Conservation (phyloP, 2,888 invertebrate genomes). For the Prenolepis imparis region DNA sequence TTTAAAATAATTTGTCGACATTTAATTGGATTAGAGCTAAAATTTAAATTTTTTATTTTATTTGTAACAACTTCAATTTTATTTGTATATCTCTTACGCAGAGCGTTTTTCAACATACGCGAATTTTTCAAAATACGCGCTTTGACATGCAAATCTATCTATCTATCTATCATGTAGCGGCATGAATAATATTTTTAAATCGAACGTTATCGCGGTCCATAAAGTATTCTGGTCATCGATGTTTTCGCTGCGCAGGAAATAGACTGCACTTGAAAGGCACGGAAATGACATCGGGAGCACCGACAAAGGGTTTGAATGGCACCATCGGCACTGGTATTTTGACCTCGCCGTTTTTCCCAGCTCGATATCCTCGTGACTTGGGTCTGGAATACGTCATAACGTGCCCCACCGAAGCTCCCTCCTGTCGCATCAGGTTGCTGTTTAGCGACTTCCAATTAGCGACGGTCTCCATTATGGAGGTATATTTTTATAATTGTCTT, state of each 20-base stretch:
- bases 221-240: constrained; percentile 27
- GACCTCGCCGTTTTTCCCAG: constrained; percentile 90
- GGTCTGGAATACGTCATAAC: constrained; percentile 89
- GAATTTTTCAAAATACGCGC: background rate
- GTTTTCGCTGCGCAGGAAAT: constrained; percentile 87
- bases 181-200: constrained; percentile 28
- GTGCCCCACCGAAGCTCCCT: constrained; percentile 87
- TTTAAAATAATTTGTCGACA: background rate
- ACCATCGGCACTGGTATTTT: constrained; percentile 87
- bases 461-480: constrained; percentile 90
- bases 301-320: constrained; percentile 80
- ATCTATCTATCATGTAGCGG: too few relatives aligned
- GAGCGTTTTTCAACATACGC: background rate
- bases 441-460: constrained; percentile 91
- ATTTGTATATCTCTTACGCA: background rate
- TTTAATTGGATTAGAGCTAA: background rate
- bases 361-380: constrained; percentile 90
- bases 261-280: constrained; percentile 84
- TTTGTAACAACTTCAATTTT: background rate
- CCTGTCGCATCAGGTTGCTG: constrained; percentile 89
- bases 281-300: constrained; percentile 73
- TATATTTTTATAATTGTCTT: constrained; percentile 74
- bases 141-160: background rate
- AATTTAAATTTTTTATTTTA: background rate
- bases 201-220: background rate